Base-by-base conservation (phyloP, 2,113 vertebrate species). In the Osmerus eperlanus region DNA sequence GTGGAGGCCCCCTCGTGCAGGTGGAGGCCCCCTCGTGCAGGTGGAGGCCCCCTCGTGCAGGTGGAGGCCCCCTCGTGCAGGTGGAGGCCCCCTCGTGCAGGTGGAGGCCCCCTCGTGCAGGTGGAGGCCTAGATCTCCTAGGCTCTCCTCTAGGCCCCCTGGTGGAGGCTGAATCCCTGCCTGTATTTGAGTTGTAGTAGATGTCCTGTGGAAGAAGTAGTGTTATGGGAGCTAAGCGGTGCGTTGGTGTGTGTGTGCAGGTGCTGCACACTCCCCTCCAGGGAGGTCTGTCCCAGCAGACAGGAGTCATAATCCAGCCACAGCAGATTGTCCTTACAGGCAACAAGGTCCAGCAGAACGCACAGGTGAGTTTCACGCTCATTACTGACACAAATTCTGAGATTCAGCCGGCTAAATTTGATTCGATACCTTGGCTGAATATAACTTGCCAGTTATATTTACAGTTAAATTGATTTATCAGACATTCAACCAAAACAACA, bases 301-400 rank as follows among this genome's bases (percentile, higher is more conserved):
- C 97, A 0, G 97, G 97, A 73, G 97, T 99, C 77, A 99, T 99
- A 89, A 99, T 99, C 80, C 97, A 99, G 88, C 97, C 96, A 2
- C 97, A 96, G 86, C 97, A 99, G 91, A 96, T 99, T 72, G 94
- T 99, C 79, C 94, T 98, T 83, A 94, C 97, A 65, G 96, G 95
- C 84, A 98, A 96, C 87, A 98, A 99, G 91, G 90, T 94, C 60
- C 90, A 83, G 75, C 89, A 87, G 69, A 92, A 88, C 19, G 81
- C 96, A 77, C 97, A 98, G 91, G 97, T 99, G 74, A 75, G 87
- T 58, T 1, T 47, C 1, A 9, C 36, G 6, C 36, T 41, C 29
- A 7, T 5, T 0, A 36, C 32, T 36, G 32, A 36, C 32, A 36
- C 4, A 7, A 36, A 7, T 7, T 32, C 29, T 6, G 32, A 36